phyloP scores from a whole-genome alignment of 2,888 invertebrate species.

The Caenorhabditis uteleia region DNA sequence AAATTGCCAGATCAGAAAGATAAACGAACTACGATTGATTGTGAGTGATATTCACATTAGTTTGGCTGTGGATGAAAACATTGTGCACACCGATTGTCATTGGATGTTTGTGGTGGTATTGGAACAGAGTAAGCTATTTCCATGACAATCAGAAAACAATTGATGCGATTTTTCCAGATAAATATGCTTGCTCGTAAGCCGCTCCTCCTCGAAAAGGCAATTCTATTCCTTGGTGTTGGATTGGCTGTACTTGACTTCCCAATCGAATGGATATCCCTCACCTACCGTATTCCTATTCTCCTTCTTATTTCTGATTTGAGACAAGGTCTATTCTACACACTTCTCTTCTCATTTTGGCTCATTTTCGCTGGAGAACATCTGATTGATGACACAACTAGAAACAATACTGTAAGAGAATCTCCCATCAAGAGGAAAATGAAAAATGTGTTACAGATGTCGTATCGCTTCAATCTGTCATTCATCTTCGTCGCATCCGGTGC shows the following conservation, averaged over 20 bases:
- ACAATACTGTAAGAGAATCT: constrained; percentile 53
- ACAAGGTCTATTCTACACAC: constrained; percentile 95
- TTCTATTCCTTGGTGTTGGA: constrained; percentile 84
- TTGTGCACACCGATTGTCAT: constrained; percentile 80
- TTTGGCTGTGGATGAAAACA: constrained; percentile 92
- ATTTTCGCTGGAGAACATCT: constrained; percentile 98
- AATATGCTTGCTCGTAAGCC: constrained; percentile 84
- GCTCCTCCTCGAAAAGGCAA: constrained; percentile 89
- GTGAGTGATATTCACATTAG: constrained; percentile 80
- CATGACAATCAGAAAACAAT: neutral
- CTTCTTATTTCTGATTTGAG: constrained; percentile 88
- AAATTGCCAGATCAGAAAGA: constrained; percentile 82
- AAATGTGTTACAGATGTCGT: constrained; percentile 39
- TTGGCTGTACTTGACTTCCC: constrained; percentile 89
- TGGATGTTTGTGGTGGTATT: constrained; percentile 48
- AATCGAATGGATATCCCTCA: constrained; percentile 87
- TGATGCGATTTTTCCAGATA: no score
- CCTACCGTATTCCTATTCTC: constrained; percentile 93
- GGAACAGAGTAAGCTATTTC: constrained; percentile 31
- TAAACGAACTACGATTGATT: constrained; percentile 78
- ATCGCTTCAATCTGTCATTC: constrained; percentile 49
- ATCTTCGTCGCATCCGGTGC: constrained; percentile 69
- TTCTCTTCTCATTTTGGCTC: constrained; percentile 93
- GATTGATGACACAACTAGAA: constrained; percentile 74
- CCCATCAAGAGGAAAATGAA: neutral